Conservation (phyloP, 2,113 vertebrate species). For the Atrichornis clamosus region DNA sequence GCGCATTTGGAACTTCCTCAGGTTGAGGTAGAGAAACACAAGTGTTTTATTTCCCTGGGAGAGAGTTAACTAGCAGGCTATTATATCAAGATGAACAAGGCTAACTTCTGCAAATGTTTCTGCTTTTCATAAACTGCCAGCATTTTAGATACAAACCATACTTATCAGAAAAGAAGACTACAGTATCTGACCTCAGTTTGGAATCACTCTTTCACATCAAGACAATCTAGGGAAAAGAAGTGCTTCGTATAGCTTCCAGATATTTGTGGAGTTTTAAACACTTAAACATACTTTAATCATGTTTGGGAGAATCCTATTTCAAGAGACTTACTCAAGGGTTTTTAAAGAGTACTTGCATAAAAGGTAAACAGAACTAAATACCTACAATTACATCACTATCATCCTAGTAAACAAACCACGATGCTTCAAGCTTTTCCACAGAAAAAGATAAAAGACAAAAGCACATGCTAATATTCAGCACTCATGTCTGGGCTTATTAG, state of each 20-base stretch:
- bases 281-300: not conserved
- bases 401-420: not conserved
- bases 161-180: not conserved
- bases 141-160: not conserved
- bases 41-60: not conserved
- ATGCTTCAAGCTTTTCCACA: not conserved
- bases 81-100: not conserved
- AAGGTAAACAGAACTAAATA: not conserved
- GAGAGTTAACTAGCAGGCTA: not conserved
- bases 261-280: not conserved
- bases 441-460: not conserved
- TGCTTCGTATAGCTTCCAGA: not conserved
- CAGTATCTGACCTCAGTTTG: not conserved
- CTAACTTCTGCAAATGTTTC: not conserved
- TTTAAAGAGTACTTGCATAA: not conserved
- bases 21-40: not conserved
- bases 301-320: not conserved
- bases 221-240: not conserved
- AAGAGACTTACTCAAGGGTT: not conserved
- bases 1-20: not conserved
- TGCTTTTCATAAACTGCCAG: not conserved
- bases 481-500: not conserved
- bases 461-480: not conserved
- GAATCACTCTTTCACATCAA: not conserved
- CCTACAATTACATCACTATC: not conserved